Percentiles rank a stretch among this genome's conserved stretches.
Evolutionary conservation across 2,888 invertebrate species (phyloP).

Genomic region (Willowsia nigromaculata): DNA sequence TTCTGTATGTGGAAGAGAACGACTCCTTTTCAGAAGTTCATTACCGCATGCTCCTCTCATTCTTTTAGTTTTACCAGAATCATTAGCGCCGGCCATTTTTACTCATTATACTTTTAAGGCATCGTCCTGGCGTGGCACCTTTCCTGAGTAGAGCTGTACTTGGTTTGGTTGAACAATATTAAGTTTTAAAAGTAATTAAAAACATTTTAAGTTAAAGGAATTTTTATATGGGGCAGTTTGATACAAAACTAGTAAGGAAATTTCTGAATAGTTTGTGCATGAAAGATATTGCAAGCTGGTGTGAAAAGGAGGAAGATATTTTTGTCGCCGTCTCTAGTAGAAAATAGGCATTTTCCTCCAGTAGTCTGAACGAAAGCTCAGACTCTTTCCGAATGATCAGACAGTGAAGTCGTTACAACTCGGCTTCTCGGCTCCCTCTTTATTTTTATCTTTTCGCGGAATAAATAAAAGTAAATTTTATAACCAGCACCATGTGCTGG

Average conservation of each 20-base stretch:
- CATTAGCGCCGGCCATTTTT: background rate
- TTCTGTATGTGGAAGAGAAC: background rate
- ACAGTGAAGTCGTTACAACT: background rate
- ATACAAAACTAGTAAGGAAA: too few species aligned
- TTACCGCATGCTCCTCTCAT: too few species aligned
- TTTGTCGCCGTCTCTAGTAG: slow-evolving; percentile 17
- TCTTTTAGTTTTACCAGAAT: background rate
- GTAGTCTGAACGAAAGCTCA: background rate
- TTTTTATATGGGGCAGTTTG: too few species aligned
- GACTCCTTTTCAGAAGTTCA: background rate
- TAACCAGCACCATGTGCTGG: too few species aligned
- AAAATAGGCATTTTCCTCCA: background rate
- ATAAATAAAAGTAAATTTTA: background rate
- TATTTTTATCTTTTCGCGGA: background rate
- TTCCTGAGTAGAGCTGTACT: background rate
- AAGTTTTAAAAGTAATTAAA: too few species aligned
- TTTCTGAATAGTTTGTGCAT: too few species aligned
- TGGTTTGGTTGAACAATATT: too few species aligned
- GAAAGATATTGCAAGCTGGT: background rate
- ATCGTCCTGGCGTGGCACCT: background rate
- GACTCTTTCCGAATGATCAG: background rate
- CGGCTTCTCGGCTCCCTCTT: background rate
- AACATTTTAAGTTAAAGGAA: too few species aligned
- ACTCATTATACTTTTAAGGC: background rate
- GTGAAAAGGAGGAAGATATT: background rate